Base-by-base conservation (phyloP, 1,140 invertebrate genomes). In the Bombus polaris region DNA sequence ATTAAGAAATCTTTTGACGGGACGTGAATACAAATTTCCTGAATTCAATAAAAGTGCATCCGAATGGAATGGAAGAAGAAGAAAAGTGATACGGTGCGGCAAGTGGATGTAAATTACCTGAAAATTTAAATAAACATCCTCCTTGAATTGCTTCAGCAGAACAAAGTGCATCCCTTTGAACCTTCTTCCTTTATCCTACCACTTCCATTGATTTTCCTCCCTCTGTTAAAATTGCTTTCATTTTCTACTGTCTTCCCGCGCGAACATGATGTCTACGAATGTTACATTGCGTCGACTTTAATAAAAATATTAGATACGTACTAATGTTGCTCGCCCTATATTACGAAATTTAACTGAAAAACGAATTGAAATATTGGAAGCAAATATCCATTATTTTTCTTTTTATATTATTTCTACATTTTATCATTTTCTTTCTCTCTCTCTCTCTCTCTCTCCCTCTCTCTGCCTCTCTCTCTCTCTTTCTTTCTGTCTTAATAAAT, bases 81-180 rank as follows among this genome's bases (percentile, higher is more conserved):
- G 83, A 53, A 53, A 53, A 79, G 57, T 74, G 86, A 86, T 88
- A 68, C 77, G 57, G 42, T 35, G 53, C 53, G 87, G 87, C 86
- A 90, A 86, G 88, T 90, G 77, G 82, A 88, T 89, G 89, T 90
- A 90, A 90, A 90, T 90, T 83, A 90, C 86, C 80, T 74, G 77
- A 87, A 89, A 90, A 85, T 81, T 85, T 85, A 85, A 85, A 85
- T 85, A 85, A 85, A 85, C 78, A 81, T 81, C 62, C 83, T 37
- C 71, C 78, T 81, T 74, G 78, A 85, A 85, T 85, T 81, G 84
- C 59, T 37, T 18, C 57, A 28, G 59, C 22, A 44, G 79, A 85
- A 85, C 79, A 68, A 81, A 85, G 71, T 81, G 84, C 79, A 85
- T 85, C 57, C 79, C 79, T 81, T 81, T 75, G 84, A 81, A 66